These are phyloP conservation scores for Brotula barbata DNA, from an alignment of 2,797 vertebrate genomes.

Conservation along the genomic window DNA sequence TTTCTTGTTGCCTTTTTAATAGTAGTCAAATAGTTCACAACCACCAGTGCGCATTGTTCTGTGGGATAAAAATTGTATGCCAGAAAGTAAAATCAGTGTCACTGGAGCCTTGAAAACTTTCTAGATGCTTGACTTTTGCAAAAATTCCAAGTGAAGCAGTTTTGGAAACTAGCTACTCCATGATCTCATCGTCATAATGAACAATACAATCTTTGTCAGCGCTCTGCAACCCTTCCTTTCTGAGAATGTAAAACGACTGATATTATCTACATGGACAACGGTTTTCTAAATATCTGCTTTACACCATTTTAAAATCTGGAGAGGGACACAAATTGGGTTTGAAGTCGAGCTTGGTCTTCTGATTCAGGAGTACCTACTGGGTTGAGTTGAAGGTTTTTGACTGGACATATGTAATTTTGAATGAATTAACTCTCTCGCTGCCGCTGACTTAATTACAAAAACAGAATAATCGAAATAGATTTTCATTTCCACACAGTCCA, in stretches of 20 bases:
- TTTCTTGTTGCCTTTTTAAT: conserved; percentile 64
- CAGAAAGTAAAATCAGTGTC: conserved; percentile 56
- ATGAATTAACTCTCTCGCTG: too few relatives aligned
- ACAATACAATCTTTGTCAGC: conserved; percentile 4
- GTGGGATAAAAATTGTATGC: conserved; percentile 50
- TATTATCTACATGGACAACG: neutral
- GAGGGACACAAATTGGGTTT: neutral
- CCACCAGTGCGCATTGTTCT: conserved; percentile 32
- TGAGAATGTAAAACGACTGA: conserved; percentile 18
- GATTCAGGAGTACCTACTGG: conserved; percentile 5
- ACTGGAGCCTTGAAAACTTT: conserved; percentile 45
- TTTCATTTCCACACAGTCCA: conserved; percentile 11
- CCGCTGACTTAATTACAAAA: neutral
- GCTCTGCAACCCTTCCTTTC: conserved; percentile 8
- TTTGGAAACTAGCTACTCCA: conserved; percentile 22
- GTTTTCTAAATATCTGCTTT: neutral
- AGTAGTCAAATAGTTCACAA: conserved; percentile 33
- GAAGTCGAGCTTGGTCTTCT: conserved; percentile 3
- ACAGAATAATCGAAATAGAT: conserved; percentile 10
- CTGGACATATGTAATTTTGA: too few relatives aligned
- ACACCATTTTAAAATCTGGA: neutral
- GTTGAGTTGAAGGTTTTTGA: neutral
- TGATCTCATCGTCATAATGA: conserved; percentile 8
- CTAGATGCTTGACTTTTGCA: conserved; percentile 52
- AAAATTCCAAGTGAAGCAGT: conserved; percentile 20